phyloP scores from a whole-genome alignment of 2,888 invertebrate species.

The Gymnoscelis rufifasciata region DNA sequence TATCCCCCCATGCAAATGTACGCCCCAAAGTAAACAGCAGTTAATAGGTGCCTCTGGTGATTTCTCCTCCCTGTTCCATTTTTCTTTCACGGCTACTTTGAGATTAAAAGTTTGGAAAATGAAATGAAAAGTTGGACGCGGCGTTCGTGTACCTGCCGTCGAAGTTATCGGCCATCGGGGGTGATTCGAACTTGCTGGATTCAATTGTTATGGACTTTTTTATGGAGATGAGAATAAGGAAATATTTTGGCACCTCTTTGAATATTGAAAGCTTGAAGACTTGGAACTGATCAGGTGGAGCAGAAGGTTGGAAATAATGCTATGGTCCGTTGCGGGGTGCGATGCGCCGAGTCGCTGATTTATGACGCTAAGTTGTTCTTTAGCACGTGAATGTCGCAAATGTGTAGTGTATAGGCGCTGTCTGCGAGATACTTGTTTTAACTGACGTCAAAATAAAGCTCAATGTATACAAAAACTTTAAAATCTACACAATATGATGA shows the following conservation, averaged over 20 bases:
- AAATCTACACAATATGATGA: no score
- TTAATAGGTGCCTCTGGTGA: constrained; percentile 76
- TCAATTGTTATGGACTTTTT: constrained; percentile 16
- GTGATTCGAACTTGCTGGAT: constrained; percentile 12
- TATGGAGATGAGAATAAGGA: no score
- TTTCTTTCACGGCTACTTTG: constrained; percentile 78
- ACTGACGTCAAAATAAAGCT: no score
- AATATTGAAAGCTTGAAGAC: no score
- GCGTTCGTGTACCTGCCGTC: constrained; percentile 42
- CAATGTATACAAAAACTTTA: no score
- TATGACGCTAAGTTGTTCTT: constrained; percentile 64
- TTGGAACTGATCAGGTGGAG: no score
- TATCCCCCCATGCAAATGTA: neutral
- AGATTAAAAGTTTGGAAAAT: constrained; percentile 77
- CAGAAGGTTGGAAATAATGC: no score
- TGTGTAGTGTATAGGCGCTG: constrained; percentile 27
- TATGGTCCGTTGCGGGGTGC: constrained; percentile 70
- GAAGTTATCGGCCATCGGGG: constrained; percentile 19
- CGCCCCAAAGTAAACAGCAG: constrained; percentile 35
- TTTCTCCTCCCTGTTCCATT: constrained; percentile 72
- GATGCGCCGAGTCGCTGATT: constrained; percentile 66
- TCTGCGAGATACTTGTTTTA: no score
- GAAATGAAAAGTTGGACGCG: constrained; percentile 66
- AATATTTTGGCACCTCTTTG: no score
- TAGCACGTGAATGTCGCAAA: constrained; percentile 50